These are phyloP conservation scores for Diachasma alloeum DNA, from an alignment of 1,140 invertebrate species.

Conservation along the genomic window DNA sequence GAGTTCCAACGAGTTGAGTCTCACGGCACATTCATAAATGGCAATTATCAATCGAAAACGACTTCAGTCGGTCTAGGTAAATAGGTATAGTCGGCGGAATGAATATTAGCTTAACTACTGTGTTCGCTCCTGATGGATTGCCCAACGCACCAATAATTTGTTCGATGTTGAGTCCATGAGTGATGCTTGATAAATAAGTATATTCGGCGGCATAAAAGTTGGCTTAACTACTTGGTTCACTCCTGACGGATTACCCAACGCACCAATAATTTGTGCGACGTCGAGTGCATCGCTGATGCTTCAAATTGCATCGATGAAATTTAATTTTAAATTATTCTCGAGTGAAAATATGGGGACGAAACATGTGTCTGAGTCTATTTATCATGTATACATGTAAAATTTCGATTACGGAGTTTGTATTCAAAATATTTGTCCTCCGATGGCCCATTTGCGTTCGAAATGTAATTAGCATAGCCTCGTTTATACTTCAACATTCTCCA, in stretches of 20 bases:
- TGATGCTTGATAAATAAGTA: background rate
- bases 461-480: no score
- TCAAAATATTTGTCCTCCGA: no score
- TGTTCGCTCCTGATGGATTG: background rate
- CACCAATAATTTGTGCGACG: background rate
- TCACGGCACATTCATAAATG: no score
- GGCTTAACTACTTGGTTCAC: background rate
- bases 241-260: background rate
- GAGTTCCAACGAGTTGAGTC: no score
- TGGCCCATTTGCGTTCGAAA: no score
- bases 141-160: background rate
- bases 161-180: background rate
- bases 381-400: no score
- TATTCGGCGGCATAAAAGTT: background rate
- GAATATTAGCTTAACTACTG: background rate
- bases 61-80: background rate
- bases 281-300: background rate
- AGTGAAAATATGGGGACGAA: no score
- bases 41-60: no score
- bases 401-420: no score
- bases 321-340: background rate
- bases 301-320: background rate
- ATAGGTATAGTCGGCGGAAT: background rate
- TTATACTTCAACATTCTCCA: no score
- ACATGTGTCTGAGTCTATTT: no score